Evolutionary conservation across 2,797 vertebrate species (phyloP).

Genomic region (Champsocephalus esox): DNA sequence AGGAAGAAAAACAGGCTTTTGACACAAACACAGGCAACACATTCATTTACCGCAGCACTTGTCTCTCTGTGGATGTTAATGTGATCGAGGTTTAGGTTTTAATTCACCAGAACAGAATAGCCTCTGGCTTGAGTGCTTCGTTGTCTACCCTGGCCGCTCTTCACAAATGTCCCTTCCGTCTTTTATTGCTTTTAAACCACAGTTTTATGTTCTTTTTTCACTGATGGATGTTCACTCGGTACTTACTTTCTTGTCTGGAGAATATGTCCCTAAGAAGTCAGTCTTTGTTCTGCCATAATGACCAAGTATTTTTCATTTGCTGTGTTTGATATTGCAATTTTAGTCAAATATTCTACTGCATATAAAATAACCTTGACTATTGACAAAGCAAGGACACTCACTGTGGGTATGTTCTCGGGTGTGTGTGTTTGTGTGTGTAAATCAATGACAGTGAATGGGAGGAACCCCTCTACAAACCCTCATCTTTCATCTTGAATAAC

Average conservation of each 20-base stretch:
- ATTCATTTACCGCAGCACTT: constrained; percentile 74
- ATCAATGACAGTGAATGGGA: constrained; percentile 86
- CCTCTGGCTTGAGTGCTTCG: constrained; percentile 66
- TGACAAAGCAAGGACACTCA: constrained; percentile 81
- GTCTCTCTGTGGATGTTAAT: constrained; percentile 76
- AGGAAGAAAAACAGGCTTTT: constrained; percentile 92
- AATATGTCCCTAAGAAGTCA: constrained; percentile 45
- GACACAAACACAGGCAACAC: constrained; percentile 93
- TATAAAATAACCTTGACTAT: constrained; percentile 82
- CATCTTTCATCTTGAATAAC: constrained; percentile 87
- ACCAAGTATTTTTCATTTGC: constrained; percentile 50
- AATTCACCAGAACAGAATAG: constrained; percentile 71
- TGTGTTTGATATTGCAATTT: constrained; percentile 51
- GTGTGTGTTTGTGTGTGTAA: constrained; percentile 69
- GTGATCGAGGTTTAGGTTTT: constrained; percentile 73
- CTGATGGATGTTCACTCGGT: constrained; percentile 60
- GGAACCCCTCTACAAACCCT: constrained; percentile 83
- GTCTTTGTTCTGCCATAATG: constrained; percentile 38
- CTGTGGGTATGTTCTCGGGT: constrained; percentile 61
- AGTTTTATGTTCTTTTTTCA: constrained; percentile 55
- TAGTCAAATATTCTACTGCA: constrained; percentile 72
- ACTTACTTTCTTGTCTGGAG: constrained; percentile 40
- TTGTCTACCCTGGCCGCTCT: constrained; percentile 61
- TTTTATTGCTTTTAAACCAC: constrained; percentile 73
- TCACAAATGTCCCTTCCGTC: constrained; percentile 53